A percentile compares a stretch with the other conserved stretches of the same genome.
These are phyloP conservation scores for Dynastes hyllus DNA, from an alignment of 2,888 invertebrate species.

Conservation along the genomic window DNA sequence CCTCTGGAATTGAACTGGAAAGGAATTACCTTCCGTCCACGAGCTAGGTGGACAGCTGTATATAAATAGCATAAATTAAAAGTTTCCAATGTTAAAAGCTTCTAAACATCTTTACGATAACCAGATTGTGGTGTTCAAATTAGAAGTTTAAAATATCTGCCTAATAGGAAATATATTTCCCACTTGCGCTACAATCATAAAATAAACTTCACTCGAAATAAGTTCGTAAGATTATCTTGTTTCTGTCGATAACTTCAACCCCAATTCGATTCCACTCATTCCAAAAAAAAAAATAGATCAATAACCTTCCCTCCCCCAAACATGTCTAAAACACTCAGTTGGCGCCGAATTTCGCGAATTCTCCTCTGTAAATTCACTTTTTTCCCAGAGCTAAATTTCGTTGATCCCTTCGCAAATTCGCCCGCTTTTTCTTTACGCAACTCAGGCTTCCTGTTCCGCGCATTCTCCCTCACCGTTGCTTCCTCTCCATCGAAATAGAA, in stretches of 20 bases:
- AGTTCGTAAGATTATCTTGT: neutral
- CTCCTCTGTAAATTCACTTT: constrained; percentile 30
- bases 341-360: constrained; percentile 24
- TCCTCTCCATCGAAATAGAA: neutral
- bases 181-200: neutral
- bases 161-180: no score
- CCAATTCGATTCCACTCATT: neutral
- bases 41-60: no score
- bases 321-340: constrained; percentile 24
- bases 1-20: no score
- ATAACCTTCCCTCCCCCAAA: constrained; percentile 4
- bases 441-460: neutral
- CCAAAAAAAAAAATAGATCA: constrained; percentile 16
- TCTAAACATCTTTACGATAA: no score
- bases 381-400: constrained; percentile 6
- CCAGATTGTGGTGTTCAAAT: no score
- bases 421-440: constrained; percentile 11
- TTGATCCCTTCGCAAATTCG: constrained; percentile 28
- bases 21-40: no score
- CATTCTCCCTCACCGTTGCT: neutral
- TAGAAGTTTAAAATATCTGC: no score
- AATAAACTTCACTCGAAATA: neutral
- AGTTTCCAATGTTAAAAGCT: no score
- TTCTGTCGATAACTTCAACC: neutral
- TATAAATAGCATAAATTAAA: no score